phyloP scores from a whole-genome alignment of 2,113 vertebrate species.

The Donacobius atricapilla region DNA sequence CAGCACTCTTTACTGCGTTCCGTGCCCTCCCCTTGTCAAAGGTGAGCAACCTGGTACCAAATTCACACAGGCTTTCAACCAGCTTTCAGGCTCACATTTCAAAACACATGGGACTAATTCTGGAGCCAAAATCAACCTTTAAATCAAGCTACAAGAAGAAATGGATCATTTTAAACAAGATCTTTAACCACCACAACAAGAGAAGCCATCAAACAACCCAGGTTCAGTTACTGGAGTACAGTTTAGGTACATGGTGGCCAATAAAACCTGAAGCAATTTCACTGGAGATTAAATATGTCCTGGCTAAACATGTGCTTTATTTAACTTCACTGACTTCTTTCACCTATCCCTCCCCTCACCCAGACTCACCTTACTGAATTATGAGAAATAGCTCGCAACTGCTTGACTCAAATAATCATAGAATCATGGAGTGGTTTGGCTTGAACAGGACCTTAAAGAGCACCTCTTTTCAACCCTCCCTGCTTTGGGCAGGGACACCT shows the following conservation, averaged over 20 bases:
- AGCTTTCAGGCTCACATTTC: slow-evolving; percentile 45
- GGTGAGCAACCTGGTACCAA: slow-evolving; percentile 41
- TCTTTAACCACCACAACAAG: slow-evolving; percentile 70
- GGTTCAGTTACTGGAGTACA: neutral
- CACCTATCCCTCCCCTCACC: neutral
- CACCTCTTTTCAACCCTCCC: neutral
- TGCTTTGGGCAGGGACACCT: neutral
- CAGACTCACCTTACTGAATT: neutral
- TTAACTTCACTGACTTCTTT: neutral
- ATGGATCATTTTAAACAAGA: slow-evolving; percentile 65
- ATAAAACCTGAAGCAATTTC: neutral
- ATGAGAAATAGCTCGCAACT: neutral
- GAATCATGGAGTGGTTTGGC: neutral
- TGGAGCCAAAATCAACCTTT: slow-evolving; percentile 64
- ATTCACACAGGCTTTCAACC: slow-evolving; percentile 34
- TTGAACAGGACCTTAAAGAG: neutral
- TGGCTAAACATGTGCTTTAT: neutral
- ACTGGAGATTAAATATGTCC: neutral
- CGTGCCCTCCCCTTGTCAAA: slow-evolving; percentile 4
- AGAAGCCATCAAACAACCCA: slow-evolving; percentile 28
- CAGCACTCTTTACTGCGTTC: slow-evolving; percentile 25
- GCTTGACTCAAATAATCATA: neutral
- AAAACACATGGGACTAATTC: slow-evolving; percentile 75
- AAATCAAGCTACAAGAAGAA: slow-evolving; percentile 61
- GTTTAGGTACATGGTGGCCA: neutral